Conservation (phyloP, 2,888 invertebrate species). For the Noctua comes region DNA sequence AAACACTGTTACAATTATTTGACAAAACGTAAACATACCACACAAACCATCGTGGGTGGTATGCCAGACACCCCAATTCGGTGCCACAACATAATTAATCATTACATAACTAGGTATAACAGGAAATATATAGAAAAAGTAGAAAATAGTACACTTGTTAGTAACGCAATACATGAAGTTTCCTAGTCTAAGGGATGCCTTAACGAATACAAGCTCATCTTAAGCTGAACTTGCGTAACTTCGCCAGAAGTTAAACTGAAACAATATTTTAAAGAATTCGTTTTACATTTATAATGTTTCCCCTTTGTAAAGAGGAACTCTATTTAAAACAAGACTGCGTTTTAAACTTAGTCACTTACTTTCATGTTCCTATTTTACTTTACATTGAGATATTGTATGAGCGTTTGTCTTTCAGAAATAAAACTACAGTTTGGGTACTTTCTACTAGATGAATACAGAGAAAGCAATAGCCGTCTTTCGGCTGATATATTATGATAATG, state of each 20-base stretch:
- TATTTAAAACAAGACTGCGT: conserved; percentile 33
- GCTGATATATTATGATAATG: neutral
- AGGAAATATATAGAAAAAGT: no score
- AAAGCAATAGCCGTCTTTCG: neutral
- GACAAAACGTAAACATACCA: no score
- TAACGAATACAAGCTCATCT: conserved; percentile 28
- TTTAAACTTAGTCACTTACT: conserved; percentile 26
- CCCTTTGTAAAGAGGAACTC: conserved; percentile 32
- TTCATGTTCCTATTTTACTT: conserved; percentile 20
- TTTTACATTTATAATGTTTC: conserved; percentile 55
- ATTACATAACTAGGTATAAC: no score
- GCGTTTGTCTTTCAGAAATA: neutral
- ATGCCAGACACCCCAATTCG: no score
- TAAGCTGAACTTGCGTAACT: conserved; percentile 32
- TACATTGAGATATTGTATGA: neutral
- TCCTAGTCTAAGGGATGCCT: conserved; percentile 17
- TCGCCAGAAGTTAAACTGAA: conserved; percentile 33
- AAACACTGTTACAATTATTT: no score
- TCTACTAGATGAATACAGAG: neutral
- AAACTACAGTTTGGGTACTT: neutral
- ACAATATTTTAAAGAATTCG: conserved; percentile 56
- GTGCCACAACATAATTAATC: no score
- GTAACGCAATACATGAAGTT: conserved; percentile 16
- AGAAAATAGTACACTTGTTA: no score
- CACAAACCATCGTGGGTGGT: no score